Conservation (phyloP, 2,888 invertebrate genomes). For the Girardia tigrina region DNA sequence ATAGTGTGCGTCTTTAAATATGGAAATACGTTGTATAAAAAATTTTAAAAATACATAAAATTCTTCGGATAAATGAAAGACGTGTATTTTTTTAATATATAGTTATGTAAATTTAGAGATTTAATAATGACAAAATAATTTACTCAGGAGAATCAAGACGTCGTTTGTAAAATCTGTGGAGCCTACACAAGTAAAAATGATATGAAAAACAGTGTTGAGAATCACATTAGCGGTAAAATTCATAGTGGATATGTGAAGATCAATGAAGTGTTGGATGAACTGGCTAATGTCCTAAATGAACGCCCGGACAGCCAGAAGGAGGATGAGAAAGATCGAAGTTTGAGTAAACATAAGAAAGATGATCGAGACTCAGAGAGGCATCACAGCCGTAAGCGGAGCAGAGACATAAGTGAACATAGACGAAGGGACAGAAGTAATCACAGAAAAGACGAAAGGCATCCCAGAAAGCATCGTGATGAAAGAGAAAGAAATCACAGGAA, state of each 20-base stretch:
- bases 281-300: background rate
- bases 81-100: too few species aligned
- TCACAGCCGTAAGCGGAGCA: background rate
- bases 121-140: too few species aligned
- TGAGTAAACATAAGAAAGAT: background rate
- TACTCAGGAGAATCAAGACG: background rate
- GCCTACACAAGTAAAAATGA: background rate
- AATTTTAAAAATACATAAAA: too few species aligned
- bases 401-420: background rate
- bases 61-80: too few species aligned
- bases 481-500: background rate
- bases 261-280: background rate
- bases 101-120: too few species aligned
- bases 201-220: background rate
- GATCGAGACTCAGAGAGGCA: too few species aligned
- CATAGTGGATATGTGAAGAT: slow-evolving; percentile 12
- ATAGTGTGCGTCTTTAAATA: too few species aligned
- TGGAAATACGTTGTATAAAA: too few species aligned
- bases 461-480: background rate
- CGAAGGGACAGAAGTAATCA: background rate
- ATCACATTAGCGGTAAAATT: background rate
- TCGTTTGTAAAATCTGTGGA: background rate
- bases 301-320: background rate
- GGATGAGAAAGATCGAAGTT: background rate
- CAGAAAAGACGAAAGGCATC: background rate